Conservation (phyloP, 2,888 invertebrate species). For the Caenorhabditis doughertyi region DNA sequence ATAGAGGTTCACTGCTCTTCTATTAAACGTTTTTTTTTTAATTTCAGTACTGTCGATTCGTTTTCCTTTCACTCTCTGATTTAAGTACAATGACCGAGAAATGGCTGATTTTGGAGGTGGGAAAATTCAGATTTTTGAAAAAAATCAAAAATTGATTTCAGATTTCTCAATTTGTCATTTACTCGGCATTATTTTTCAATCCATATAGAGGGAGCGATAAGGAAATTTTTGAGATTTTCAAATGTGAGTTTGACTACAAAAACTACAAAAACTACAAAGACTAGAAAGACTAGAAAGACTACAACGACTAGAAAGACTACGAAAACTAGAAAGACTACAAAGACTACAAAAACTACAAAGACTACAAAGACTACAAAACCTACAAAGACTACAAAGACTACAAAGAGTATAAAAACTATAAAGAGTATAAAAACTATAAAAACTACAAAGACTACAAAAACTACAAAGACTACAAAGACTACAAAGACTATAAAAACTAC, state of each 20-base stretch:
- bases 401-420: not conserved
- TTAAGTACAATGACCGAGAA: not conserved
- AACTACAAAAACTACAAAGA: no score
- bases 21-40: not conserved
- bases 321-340: no score
- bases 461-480: not conserved
- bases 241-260: constrained; percentile 4
- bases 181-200: not conserved
- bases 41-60: constrained; percentile 6
- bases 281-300: no score
- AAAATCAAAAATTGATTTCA: not conserved
- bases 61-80: not conserved
- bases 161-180: not conserved
- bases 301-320: no score
- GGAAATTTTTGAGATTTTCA: not conserved
- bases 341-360: no score
- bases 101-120: not conserved
- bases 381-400: not conserved
- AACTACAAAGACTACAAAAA: not conserved
- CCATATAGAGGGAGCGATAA: not conserved
- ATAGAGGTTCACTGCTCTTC: no score
- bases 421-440: not conserved
- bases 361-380: no score
- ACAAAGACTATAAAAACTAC: not conserved
- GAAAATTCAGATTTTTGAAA: not conserved